Conservation (phyloP, 2,888 invertebrate species). For the Muschampia plurimacula region DNA sequence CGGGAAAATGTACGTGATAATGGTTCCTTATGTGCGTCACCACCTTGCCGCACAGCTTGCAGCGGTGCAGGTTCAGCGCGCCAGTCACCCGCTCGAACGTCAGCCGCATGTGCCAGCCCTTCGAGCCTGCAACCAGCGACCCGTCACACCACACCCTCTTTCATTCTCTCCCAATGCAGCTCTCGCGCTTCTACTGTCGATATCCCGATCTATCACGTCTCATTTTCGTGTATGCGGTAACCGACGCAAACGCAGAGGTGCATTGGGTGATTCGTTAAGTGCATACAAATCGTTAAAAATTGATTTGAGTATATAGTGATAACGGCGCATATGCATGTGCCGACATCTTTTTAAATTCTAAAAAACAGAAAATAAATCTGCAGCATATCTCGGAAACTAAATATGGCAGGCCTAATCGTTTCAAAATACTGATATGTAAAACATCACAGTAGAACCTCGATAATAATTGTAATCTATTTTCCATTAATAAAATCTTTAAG, state of each 20-base stretch:
- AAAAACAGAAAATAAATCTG: conserved; percentile 8
- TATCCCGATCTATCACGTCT: background rate
- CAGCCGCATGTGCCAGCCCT: conserved; percentile 98
- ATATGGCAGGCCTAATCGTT: conserved; percentile 20
- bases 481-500: too few relatives aligned
- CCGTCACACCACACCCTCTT: conserved; percentile 56
- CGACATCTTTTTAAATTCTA: conserved; percentile 17
- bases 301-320: background rate
- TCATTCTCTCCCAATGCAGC: conserved; percentile 48
- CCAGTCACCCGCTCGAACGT: conserved; percentile 97
- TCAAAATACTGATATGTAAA: conserved; percentile 20
- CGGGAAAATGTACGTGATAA: conserved; percentile 97
- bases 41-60: conserved; percentile 97
- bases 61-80: conserved; percentile 96
- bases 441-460: conserved; percentile 39
- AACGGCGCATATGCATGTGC: background rate
- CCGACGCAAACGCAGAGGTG: conserved; percentile 35
- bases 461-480: background rate
- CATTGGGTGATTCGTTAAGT: conserved; percentile 31
- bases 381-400: conserved; percentile 27
- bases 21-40: conserved; percentile 97
- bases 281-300: conserved; percentile 19
- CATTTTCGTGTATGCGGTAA: background rate
- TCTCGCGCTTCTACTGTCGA: conserved; percentile 25
- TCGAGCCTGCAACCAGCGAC: conserved; percentile 94